Evolutionary conservation across 2,113 vertebrate species (phyloP), one percentile per base, ranked within the genome.

Genomic region (Riparia riparia): DNA sequence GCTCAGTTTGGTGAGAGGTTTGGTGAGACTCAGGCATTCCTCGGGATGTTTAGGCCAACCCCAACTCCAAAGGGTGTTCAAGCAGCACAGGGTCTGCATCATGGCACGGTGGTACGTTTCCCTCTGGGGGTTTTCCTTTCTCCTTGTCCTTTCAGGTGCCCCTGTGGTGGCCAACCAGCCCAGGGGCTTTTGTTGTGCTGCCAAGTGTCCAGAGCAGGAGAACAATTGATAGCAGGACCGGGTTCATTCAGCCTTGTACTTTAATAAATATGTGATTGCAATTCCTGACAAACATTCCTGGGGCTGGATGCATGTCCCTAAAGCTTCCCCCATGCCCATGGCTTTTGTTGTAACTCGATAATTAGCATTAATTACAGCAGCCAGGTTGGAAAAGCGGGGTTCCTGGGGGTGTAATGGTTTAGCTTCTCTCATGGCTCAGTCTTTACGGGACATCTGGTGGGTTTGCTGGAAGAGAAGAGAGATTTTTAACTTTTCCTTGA

Each of bases 401-500:
- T 95, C 88, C 66, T 45, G 3, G 56, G 76, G 45, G 37, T 47
- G 80, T 12, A 14, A 26, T 45, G 79, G 44, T 50, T 94, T 31
- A 14, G 61, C 73, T 84, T 58, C 64, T 80, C 69, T 50, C 50
- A 0, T 56, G 37, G 77, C 72, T 3, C 65, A 80, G 86, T 6
- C 81, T 93, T 74, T 76, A 51, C 68, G 79, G 92, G 85, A 60
- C 85, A 74, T 96, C 71, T 95, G 89, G 81, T 91, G 69, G 91
- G 8, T 80, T 95, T 86, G 68, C 68, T 85, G 92, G 71, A 45
- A 14, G 15, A 68, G 63, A 78, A 66, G 49, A 45, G 80, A 66
- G 70, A 61, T 63, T 72, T 72, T 91, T 82, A 87, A 72, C 94
- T 95, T 90, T 80, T 95, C n/a, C 93, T 96, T 57, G 71, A 96